Evolutionary conservation across 2,888 invertebrate species (phyloP).

Genomic region (Dynastes hyllus): DNA sequence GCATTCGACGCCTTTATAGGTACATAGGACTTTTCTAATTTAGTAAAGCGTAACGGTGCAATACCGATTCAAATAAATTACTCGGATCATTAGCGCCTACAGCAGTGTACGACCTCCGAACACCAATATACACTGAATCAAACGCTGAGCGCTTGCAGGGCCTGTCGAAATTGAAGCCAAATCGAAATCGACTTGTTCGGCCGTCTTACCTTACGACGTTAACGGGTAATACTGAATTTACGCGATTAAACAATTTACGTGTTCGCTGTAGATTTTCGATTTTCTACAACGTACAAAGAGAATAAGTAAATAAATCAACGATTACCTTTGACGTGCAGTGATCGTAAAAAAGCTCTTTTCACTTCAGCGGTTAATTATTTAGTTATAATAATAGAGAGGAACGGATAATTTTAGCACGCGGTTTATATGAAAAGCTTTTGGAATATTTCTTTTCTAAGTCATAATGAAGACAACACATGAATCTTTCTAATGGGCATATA

Average conservation of each 20-base stretch:
- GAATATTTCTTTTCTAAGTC: too few relatives aligned
- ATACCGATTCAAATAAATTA: conserved; percentile 16
- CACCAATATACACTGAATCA: neutral
- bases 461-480: too few relatives aligned
- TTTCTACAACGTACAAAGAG: conserved; percentile 10
- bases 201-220: neutral
- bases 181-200: conserved; percentile 1
- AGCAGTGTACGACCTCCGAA: neutral
- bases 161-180: neutral
- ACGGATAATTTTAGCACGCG: neutral
- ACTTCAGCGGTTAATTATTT: neutral
- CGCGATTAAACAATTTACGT: conserved; percentile 16
- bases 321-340: neutral
- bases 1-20: neutral
- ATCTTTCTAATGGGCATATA: too few relatives aligned
- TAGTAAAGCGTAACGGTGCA: neutral
- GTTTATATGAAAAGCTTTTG: too few relatives aligned
- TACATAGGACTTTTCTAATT: neutral
- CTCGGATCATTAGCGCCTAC: conserved; percentile 7
- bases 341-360: neutral
- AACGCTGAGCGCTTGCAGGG: neutral
- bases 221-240: conserved; percentile 28
- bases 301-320: conserved; percentile 1
- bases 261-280: conserved; percentile 26
- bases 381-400: neutral